A percentile compares a stretch with the other conserved stretches of the same genome.
phyloP scores from a whole-genome alignment of 2,888 invertebrate genomes.

The Eumerus sabulonum region DNA sequence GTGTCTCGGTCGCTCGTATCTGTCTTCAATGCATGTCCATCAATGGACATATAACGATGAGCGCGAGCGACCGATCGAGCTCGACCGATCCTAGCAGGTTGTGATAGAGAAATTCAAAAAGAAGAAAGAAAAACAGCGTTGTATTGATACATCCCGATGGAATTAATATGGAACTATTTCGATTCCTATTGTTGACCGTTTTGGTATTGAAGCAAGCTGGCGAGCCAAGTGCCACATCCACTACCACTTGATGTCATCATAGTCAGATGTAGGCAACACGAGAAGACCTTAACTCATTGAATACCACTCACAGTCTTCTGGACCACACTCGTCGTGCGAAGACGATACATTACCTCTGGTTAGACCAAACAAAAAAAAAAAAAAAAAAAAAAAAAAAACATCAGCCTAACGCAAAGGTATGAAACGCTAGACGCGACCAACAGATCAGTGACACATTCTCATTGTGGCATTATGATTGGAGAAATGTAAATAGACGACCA shows the following conservation, averaged over 20 bases:
- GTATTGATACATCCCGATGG: constrained; percentile 64
- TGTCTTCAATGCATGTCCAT: constrained; percentile 37
- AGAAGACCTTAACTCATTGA: constrained; percentile 46
- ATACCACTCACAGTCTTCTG: constrained; percentile 51
- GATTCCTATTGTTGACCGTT: constrained; percentile 59
- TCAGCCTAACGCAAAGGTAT: constrained; percentile 1
- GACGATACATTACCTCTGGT: constrained; percentile 62
- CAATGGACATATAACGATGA: constrained; percentile 18
- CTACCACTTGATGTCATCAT: constrained; percentile 64
- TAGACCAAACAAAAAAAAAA: constrained; percentile 59
- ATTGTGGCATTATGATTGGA: constrained; percentile 60
- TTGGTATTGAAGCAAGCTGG: constrained; percentile 23
- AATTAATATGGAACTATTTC: constrained; percentile 56
- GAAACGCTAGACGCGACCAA: not conserved
- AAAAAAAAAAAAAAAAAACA: constrained; percentile 19
- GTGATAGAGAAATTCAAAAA: constrained; percentile 54
- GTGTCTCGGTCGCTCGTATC: constrained; percentile 1
- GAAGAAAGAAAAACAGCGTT: constrained; percentile 13
- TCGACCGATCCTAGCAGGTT: constrained; percentile 6
- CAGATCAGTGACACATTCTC: constrained; percentile 56
- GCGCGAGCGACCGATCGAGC: not conserved
- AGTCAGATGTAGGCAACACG: constrained; percentile 19
- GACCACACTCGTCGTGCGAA: constrained; percentile 66
- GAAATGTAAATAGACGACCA: constrained; percentile 64
- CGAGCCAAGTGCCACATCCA: constrained; percentile 28